These are phyloP conservation scores for Tetheella fluctuosa DNA, from an alignment of 2,888 invertebrate species.

Conservation along the genomic window DNA sequence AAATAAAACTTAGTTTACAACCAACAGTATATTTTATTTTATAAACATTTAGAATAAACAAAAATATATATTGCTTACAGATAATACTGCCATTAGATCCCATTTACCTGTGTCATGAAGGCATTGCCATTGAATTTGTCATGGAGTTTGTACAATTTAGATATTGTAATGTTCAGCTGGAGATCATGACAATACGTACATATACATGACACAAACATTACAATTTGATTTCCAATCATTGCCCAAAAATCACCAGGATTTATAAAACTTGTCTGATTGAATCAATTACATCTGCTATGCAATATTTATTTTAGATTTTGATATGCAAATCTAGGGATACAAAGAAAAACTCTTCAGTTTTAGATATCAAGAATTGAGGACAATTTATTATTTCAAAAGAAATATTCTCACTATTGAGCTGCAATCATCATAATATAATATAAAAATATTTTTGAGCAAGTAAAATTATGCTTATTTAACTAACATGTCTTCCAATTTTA, in stretches of 20 bases:
- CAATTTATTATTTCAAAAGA: constrained; percentile 14
- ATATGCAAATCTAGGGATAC: background rate
- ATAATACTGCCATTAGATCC: constrained; percentile 73
- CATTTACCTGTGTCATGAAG: constrained; percentile 57
- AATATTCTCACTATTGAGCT: constrained; percentile 26
- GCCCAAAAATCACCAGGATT: background rate
- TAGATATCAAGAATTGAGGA: background rate
- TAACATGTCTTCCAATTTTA: constrained; percentile 21
- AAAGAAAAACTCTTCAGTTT: background rate
- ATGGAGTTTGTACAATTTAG: constrained; percentile 28
- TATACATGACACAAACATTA: background rate
- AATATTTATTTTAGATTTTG: background rate
- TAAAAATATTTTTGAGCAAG: constrained; percentile 39
- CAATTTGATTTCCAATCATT: background rate
- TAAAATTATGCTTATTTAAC: constrained; percentile 45
- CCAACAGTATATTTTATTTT: constrained; percentile 83
- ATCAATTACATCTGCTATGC: background rate
- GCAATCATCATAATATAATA: constrained; percentile 23
- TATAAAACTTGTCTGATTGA: background rate
- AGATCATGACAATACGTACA: constrained; percentile 2
- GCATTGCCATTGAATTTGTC: constrained; percentile 40
- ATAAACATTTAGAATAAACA: constrained; percentile 74
- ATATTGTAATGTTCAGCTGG: constrained; percentile 15
- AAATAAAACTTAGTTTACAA: constrained; percentile 60
- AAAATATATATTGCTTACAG: constrained; percentile 76